Percentiles rank a stretch among this genome's conserved stretches.
These are phyloP conservation scores for Agapornis canus DNA, from an alignment of 2,797 vertebrate species.

Conservation along the genomic window DNA sequence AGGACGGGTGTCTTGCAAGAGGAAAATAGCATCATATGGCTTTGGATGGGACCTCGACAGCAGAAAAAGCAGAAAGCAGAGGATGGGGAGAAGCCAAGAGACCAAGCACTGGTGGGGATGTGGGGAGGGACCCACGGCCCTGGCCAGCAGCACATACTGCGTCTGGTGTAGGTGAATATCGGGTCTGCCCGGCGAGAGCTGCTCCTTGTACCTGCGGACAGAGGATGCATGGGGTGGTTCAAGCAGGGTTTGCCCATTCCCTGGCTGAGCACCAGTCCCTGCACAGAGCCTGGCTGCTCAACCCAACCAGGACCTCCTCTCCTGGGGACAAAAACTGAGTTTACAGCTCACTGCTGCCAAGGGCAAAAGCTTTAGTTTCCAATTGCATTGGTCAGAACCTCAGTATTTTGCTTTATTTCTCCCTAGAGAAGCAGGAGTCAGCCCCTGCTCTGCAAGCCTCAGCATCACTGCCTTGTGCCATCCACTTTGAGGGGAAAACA, in stretches of 20 bases:
- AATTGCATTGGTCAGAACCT: background rate
- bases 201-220: constrained; percentile 16
- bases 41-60: background rate
- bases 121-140: fast-evolving
- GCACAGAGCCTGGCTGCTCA: fast-evolving
- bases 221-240: fast-evolving
- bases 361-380: background rate
- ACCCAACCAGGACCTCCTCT: constrained; percentile 52
- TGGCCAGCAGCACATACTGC: background rate
- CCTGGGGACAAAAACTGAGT: constrained; percentile 81
- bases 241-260: background rate
- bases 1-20: background rate
- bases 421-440: background rate
- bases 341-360: background rate
- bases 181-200: constrained; percentile 20
- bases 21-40: background rate
- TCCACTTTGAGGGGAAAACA: background rate
- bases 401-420: background rate
- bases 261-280: background rate
- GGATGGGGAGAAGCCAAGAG: background rate
- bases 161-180: constrained; percentile 18
- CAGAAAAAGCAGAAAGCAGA: background rate
- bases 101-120: fast-evolving
- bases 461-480: background rate
- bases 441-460: background rate